Evolutionary conservation across 2,797 vertebrate species (phyloP).

Genomic region (Phrynocephalus forsythii): DNA sequence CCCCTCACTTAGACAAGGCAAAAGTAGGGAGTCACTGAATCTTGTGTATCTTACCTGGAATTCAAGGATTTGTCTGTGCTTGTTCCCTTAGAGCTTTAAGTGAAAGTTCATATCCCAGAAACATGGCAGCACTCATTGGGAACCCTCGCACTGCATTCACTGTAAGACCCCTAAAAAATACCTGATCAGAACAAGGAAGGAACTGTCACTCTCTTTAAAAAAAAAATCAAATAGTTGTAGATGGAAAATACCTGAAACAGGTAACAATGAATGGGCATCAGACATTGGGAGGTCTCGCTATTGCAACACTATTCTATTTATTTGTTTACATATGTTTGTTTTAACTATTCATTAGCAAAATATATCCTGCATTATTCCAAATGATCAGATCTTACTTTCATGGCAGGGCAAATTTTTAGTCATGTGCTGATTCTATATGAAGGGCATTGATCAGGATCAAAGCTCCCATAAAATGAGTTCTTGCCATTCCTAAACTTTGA

Average conservation of each 20-base stretch:
- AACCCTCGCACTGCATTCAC: slow-evolving; percentile 94
- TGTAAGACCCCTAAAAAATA: slow-evolving; percentile 90
- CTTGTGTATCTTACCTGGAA: slow-evolving; percentile 71
- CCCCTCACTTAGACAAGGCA: slow-evolving; percentile 38
- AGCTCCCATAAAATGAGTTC: neutral
- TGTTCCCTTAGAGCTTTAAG: slow-evolving; percentile 86
- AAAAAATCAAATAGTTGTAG: neutral
- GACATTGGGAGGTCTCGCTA: neutral
- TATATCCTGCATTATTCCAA: too few relatives aligned
- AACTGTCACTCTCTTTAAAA: slow-evolving; percentile 51
- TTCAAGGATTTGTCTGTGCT: slow-evolving; percentile 69
- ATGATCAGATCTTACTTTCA: too few relatives aligned
- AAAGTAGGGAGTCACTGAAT: neutral
- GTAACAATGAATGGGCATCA: neutral
- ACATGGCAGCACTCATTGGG: slow-evolving; percentile 94
- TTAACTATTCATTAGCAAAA: too few relatives aligned
- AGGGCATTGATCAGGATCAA: neutral
- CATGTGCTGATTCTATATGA: neutral
- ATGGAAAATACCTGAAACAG: slow-evolving; percentile 30
- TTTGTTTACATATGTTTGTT: too few relatives aligned
- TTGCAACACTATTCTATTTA: neutral
- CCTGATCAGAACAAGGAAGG: slow-evolving; percentile 73
- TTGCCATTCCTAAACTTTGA: neutral
- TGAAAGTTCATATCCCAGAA: slow-evolving; percentile 94
- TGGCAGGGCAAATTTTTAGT: neutral